Percentiles rank a stretch among this genome's conserved stretches.
phyloP scores from a whole-genome alignment of 2,888 invertebrate species.

The Mesodorylaimus sp. region DNA sequence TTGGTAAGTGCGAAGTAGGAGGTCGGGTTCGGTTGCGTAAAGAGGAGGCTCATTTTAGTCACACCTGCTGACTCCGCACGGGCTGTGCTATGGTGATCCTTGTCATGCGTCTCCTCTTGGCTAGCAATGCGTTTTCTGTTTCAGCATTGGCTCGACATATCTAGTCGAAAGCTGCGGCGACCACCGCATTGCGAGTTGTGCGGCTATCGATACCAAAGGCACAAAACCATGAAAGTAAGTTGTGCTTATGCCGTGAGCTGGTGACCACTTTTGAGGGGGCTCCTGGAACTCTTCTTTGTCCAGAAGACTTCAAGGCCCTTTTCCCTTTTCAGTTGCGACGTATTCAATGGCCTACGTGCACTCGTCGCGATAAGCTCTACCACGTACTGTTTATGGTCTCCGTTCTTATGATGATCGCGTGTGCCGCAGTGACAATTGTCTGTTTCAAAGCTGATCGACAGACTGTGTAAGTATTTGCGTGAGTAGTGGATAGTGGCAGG shows the following conservation, averaged over 20 bases:
- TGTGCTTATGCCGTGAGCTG: neutral
- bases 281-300: neutral
- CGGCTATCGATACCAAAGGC: constrained; percentile 38
- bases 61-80: neutral
- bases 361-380: constrained; percentile 36
- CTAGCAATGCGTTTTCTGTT: constrained; percentile 15
- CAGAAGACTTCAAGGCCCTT: neutral
- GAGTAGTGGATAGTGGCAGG: too few species aligned
- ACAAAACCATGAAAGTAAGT: constrained; percentile 37
- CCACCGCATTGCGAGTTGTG: constrained; percentile 40
- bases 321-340: constrained; percentile 36
- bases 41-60: neutral
- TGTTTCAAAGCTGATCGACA: constrained; percentile 35
- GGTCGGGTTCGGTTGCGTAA: too few species aligned
- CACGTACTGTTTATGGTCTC: constrained; percentile 37
- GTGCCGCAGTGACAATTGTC: constrained; percentile 38
- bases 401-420: constrained; percentile 37
- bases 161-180: constrained; percentile 34
- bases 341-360: constrained; percentile 37
- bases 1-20: neutral
- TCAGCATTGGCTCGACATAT: constrained; percentile 40
- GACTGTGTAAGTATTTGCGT: neutral
- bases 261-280: neutral
- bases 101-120: too few species aligned
- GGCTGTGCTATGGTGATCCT: too few species aligned